Base-by-base conservation (phyloP, 1,140 invertebrate genomes). In the Zaprionus ghesquierei region DNA sequence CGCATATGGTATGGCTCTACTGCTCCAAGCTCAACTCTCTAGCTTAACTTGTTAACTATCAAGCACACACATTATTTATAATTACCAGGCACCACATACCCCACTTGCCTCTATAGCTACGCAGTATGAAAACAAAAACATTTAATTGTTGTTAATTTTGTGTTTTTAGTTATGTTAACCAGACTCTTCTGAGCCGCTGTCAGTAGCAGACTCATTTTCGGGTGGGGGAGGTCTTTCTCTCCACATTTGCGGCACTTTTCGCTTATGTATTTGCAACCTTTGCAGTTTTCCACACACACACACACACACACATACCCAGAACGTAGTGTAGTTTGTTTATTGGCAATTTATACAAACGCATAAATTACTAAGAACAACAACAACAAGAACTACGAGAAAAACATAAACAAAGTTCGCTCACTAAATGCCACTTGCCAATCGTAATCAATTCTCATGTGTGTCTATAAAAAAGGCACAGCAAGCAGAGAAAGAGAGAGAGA, bases 351-450 rank as follows among this genome's bases (percentile, higher is more conserved):
- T 89, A 84, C 84, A 77, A 69, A 54, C 63, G 84, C 74, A 89
- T 89, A 89, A 84, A 89, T 89, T 89, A 89, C 66, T 27, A 62
- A 55, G 31, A 62, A 64, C 22, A 33, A 49, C 12, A 70, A 29
- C 29, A 46, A 6, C 66, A 63, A 12, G 41, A n/a, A n/a, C n/a
- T n/a, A n/a, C 60, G 12, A 23, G 58, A 46, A 77, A 81, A 69
- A 76, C 82, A 86, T 87, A 87, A 87, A 87, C 82, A 89, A 86
- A 87, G 71, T 74, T 89, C 69, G 75, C 77, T 78, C 69, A 82
- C 85, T 71, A 79, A 84, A 79, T 89, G 84, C 85, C 84, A 89
- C 82, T 89, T 89, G 77, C 84, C 84, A 89, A 89, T 89, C 84
- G 79, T 80, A 89, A 89, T 87, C 84, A 84, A 89, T 89, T 84